Conservation (phyloP, 2,797 vertebrate species). For the Anguilla anguilla region DNA sequence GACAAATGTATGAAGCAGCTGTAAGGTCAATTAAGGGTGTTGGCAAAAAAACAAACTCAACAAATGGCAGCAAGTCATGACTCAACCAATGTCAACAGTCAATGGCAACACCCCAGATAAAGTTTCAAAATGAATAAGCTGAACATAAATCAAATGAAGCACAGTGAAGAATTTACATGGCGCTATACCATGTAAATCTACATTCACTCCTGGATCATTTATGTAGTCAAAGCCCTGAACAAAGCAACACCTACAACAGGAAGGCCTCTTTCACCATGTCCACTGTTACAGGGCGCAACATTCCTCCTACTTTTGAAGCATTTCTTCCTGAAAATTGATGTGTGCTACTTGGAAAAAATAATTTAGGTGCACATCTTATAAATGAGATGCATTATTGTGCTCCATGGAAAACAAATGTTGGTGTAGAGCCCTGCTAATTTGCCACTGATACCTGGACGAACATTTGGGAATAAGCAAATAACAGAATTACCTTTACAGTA, state of each 20-base stretch:
- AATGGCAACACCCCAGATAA: background rate
- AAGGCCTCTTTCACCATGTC: background rate
- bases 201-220: background rate
- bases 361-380: too few species aligned
- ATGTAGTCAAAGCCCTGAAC: background rate
- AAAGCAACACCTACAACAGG: background rate
- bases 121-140: background rate
- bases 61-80: background rate
- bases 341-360: too few species aligned
- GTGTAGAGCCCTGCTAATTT: background rate
- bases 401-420: too few species aligned
- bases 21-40: background rate
- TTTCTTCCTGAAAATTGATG: too few species aligned
- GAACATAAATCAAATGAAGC: background rate
- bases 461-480: background rate
- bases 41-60: background rate
- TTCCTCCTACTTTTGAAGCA: too few species aligned
- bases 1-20: background rate
- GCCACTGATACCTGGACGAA: background rate
- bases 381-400: too few species aligned
- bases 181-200: background rate
- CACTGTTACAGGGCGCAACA: background rate
- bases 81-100: background rate
- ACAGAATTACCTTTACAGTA: background rate
- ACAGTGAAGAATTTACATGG: background rate